phyloP scores from a whole-genome alignment of 2,888 invertebrate genomes.

The Salticus scenicus region DNA sequence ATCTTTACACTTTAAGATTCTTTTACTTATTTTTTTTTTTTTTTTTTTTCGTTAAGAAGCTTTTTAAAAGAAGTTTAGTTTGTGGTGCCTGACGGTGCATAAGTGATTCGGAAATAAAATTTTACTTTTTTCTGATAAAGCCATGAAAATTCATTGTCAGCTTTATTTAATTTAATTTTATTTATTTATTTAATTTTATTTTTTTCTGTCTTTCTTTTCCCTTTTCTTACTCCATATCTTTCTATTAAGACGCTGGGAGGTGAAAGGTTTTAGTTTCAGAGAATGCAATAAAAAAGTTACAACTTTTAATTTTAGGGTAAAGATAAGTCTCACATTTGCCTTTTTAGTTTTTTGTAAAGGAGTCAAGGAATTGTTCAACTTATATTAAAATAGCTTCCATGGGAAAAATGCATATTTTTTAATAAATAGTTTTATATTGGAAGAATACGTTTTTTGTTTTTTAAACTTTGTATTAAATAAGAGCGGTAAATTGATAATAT shows the following conservation, averaged over 20 bases:
- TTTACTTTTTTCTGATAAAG: conserved; percentile 2
- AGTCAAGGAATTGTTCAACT: conserved; percentile 6
- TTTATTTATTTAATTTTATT: too few species aligned
- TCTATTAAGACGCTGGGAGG: conserved; percentile 18
- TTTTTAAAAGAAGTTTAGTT: conserved; percentile 42
- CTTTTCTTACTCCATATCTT: too few species aligned
- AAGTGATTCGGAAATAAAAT: not conserved
- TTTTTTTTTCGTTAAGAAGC: not conserved
- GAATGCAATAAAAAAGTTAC: conserved; percentile 28
- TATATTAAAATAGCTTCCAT: not conserved
- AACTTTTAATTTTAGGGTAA: conserved; percentile 10
- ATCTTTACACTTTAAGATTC: not conserved
- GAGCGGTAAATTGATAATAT: too few species aligned
- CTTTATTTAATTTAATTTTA: too few species aligned
- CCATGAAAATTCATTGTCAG: conserved; percentile 46
- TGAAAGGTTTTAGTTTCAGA: not conserved
- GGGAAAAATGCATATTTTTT: too few species aligned
- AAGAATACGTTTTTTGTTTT: too few species aligned
- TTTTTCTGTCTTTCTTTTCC: not conserved
- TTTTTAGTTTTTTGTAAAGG: not conserved
- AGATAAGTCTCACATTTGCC: not conserved
- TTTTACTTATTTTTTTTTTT: not conserved
- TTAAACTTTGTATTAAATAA: too few species aligned
- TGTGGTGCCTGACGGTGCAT: conserved; percentile 29
- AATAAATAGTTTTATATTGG: not conserved